These are phyloP conservation scores for Neuroscelio doddi DNA, from an alignment of 2,888 invertebrate species.

Conservation along the genomic window DNA sequence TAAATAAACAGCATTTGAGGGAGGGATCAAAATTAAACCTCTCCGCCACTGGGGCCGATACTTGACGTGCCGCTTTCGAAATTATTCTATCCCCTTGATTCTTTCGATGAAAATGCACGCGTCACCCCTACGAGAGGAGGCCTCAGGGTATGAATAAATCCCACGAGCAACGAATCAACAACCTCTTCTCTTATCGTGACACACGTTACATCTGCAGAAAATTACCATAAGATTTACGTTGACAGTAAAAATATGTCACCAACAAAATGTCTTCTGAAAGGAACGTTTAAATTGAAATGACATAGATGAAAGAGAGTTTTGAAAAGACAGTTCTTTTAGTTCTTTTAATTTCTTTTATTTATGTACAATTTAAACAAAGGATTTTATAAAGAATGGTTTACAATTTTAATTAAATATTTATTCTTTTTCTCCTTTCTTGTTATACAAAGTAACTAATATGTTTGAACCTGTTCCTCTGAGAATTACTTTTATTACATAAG, in stretches of 20 bases:
- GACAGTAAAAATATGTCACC: background rate
- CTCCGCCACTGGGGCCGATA: conserved; percentile 35
- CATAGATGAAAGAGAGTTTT: too few relatives aligned
- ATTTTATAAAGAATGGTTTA: too few relatives aligned
- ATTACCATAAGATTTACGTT: conserved; percentile 26
- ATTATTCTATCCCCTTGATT: conserved; percentile 36
- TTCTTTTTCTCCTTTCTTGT: too few relatives aligned
- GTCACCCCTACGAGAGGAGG: conserved; percentile 33
- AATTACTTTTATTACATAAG: too few relatives aligned
- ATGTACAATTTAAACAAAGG: too few relatives aligned
- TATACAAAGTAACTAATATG: too few relatives aligned
- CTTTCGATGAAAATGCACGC: conserved; percentile 24
- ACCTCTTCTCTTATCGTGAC: conserved; percentile 32
- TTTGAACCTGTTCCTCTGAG: too few relatives aligned
- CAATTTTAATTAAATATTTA: too few relatives aligned
- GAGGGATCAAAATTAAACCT: conserved; percentile 35
- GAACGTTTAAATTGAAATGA: too few relatives aligned
- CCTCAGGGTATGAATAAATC: conserved; percentile 37
- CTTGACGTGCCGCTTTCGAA: conserved; percentile 34
- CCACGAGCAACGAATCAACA: conserved; percentile 30
- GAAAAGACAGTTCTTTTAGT: too few relatives aligned
- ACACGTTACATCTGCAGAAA: conserved; percentile 33
- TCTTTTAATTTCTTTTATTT: too few relatives aligned
- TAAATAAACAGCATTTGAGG: conserved; percentile 15
- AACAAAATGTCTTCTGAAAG: background rate